Conservation (phyloP, 2,113 vertebrate genomes). For the Cyanistes caeruleus region DNA sequence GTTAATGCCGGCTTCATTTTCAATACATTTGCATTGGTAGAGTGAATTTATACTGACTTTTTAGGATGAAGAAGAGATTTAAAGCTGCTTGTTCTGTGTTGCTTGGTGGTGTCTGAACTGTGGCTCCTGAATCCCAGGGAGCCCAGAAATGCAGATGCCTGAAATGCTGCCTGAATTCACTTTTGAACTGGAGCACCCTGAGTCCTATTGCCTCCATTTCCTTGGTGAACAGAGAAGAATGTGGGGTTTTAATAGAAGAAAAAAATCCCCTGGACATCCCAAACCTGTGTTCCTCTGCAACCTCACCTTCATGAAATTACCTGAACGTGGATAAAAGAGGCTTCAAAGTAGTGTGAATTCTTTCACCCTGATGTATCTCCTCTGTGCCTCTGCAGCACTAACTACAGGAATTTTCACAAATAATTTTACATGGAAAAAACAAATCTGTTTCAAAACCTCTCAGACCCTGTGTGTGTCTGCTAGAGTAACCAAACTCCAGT, state of each 20-base stretch:
- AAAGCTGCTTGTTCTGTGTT: neutral
- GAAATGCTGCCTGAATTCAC: neutral
- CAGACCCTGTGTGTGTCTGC: neutral
- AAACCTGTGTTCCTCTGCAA: neutral
- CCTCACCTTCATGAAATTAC: neutral
- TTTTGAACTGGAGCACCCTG: neutral
- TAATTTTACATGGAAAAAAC: neutral
- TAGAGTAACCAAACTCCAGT: neutral
- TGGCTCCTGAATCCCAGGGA: neutral
- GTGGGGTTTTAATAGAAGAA: neutral
- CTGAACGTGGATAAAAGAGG: neutral
- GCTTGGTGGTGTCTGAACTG: neutral
- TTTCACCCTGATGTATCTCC: neutral
- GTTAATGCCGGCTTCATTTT: neutral
- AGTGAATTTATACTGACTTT: neutral
- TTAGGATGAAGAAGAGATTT: neutral
- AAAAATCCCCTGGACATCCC: neutral
- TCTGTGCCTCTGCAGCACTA: neutral
- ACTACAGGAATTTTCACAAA: neutral
- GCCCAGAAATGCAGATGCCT: neutral
- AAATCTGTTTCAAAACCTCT: neutral
- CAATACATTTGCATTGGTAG: neutral
- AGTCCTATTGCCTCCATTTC: fast-evolving
- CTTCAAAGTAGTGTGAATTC: neutral
- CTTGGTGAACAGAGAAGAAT: neutral